These are phyloP conservation scores for Erebia epiphron DNA, from an alignment of 2,888 invertebrate species.

Conservation along the genomic window DNA sequence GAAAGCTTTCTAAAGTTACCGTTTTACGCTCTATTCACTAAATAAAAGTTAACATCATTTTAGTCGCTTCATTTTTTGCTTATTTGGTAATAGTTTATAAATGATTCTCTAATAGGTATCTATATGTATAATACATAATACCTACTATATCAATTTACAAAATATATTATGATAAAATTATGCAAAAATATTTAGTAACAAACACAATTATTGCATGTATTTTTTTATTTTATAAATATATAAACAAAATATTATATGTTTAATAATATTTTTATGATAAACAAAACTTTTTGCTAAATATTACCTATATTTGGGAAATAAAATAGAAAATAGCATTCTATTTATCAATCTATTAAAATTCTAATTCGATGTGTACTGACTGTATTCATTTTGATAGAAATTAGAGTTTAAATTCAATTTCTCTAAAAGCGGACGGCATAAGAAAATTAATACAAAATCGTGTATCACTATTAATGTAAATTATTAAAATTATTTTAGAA, in stretches of 20 bases:
- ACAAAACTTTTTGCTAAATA: background rate
- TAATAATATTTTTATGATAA: background rate
- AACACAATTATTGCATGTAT: background rate
- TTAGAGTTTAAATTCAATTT: background rate
- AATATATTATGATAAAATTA: background rate
- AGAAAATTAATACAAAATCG: conserved; percentile 17
- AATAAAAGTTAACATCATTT: background rate
- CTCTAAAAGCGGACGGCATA: conserved; percentile 21
- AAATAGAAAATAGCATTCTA: background rate
- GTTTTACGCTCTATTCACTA: background rate
- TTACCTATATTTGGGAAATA: background rate
- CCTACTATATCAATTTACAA: background rate
- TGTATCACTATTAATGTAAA: background rate
- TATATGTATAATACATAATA: background rate
- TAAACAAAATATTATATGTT: too few species aligned
- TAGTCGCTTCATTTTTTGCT: background rate
- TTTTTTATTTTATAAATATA: too few species aligned
- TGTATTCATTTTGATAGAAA: background rate
- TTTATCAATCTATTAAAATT: background rate
- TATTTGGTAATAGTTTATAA: background rate
- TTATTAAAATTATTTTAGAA: background rate
- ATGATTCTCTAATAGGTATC: background rate
- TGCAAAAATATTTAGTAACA: background rate
- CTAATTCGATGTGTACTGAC: conserved; percentile 15
- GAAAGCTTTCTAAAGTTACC: conserved; percentile 7